Evolutionary conservation across 2,113 vertebrate genomes (phyloP).

Genomic region (Megaceryle maxima): DNA sequence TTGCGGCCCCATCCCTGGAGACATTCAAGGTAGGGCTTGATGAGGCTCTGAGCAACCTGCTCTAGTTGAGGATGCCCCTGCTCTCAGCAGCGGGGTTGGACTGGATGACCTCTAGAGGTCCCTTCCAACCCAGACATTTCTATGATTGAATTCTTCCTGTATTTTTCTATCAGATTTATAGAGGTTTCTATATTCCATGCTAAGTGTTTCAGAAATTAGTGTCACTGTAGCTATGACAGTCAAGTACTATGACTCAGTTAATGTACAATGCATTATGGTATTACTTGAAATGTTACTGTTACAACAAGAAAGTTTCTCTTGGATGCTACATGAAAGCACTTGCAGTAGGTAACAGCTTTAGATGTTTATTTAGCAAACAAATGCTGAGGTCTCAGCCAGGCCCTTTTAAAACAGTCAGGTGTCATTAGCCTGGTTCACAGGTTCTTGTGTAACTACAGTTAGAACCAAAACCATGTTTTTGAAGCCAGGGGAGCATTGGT

Average conservation of each 20-base stretch:
- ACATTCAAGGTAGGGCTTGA: no score
- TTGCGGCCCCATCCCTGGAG: no score
- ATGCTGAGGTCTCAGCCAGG: not conserved
- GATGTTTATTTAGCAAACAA: constrained; percentile 18
- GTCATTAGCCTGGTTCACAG: constrained; percentile 22
- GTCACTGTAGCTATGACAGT: not conserved
- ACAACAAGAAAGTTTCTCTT: not conserved
- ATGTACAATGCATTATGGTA: not conserved
- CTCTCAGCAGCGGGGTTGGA: no score
- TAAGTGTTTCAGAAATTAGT: constrained; percentile 33
- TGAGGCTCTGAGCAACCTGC: no score
- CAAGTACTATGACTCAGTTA: not conserved
- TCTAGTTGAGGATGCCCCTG: no score
- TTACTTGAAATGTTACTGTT: constrained; percentile 16
- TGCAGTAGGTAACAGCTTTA: constrained; percentile 7
- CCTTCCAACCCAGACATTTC: no score
- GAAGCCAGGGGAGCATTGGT: not conserved
- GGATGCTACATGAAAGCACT: not conserved
- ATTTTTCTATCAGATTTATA: constrained; percentile 19
- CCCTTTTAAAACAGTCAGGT: not conserved
- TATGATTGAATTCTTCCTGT: not conserved
- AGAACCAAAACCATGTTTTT: not conserved
- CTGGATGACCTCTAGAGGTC: no score
- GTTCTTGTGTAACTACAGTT: not conserved
- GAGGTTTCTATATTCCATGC: constrained; percentile 5